Conservation (phyloP, 2,888 invertebrate species). For the Coelopa pilipes region DNA sequence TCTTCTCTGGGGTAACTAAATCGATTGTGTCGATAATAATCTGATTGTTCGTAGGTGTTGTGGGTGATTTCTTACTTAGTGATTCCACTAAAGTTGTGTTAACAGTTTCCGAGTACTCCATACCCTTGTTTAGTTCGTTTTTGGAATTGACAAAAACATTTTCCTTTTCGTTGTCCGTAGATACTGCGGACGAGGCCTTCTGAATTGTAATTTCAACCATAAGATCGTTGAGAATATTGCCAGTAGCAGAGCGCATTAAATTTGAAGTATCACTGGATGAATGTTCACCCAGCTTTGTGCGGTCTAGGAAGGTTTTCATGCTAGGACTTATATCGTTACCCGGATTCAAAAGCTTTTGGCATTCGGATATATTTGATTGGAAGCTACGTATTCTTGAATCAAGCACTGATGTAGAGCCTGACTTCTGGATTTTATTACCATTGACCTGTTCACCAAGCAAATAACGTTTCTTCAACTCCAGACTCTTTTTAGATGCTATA, state of each 20-base stretch:
- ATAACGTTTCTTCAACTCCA: slow-evolving; percentile 88
- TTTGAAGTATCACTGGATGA: slow-evolving; percentile 48
- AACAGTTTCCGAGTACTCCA: slow-evolving; percentile 64
- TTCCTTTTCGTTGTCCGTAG: slow-evolving; percentile 64
- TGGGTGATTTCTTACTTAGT: slow-evolving; percentile 53
- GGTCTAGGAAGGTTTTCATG: slow-evolving; percentile 76
- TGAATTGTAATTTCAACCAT: slow-evolving; percentile 63
- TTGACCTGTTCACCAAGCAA: slow-evolving; percentile 77
- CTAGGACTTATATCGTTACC: slow-evolving; percentile 76
- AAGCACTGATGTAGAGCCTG: slow-evolving; percentile 84
- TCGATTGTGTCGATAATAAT: slow-evolving; percentile 64
- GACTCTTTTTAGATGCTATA: slow-evolving; percentile 85
- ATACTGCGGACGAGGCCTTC: slow-evolving; percentile 56
- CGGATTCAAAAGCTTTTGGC: slow-evolving; percentile 86
- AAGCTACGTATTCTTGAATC: slow-evolving; percentile 87
- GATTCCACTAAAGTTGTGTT: slow-evolving; percentile 62
- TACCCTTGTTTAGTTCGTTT: slow-evolving; percentile 64
- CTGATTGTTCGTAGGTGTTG: slow-evolving; percentile 57
- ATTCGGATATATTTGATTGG: slow-evolving; percentile 86
- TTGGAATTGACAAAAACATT: slow-evolving; percentile 65
- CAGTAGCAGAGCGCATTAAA: slow-evolving; percentile 55
- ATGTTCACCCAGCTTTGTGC: slow-evolving; percentile 57
- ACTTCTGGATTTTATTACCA: slow-evolving; percentile 80
- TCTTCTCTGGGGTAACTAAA: slow-evolving; percentile 63
- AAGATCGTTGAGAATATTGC: slow-evolving; percentile 60